Conservation (phyloP, 2,113 vertebrate species). For the Microtus pennsylvanicus region DNA sequence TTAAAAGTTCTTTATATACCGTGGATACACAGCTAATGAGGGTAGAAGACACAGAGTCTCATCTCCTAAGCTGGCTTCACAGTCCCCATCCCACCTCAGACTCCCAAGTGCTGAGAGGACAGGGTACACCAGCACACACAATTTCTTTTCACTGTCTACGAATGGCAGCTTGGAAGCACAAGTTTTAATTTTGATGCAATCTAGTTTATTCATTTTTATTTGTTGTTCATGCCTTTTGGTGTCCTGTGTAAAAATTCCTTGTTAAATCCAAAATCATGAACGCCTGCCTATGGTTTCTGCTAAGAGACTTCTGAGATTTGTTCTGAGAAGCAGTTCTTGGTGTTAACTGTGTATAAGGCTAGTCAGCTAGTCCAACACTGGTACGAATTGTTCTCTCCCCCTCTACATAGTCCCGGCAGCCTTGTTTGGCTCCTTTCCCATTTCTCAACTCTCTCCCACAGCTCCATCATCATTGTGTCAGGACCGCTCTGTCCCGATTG, state of each 20-base stretch:
- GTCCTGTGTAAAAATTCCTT: slow-evolving; percentile 13
- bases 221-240: not conserved
- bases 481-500: not conserved
- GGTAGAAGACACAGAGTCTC: not conserved
- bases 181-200: slow-evolving; percentile 37
- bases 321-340: not conserved
- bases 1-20: not conserved
- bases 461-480: not conserved
- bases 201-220: not conserved
- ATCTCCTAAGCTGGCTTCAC: not conserved
- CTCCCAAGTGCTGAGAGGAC: not conserved
- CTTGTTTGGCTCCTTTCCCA: not conserved
- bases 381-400: not conserved
- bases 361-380: not conserved
- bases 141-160: slow-evolving; percentile 14
- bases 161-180: not conserved
- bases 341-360: not conserved
- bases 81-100: not conserved
- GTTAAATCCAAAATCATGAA: slow-evolving; percentile 22
- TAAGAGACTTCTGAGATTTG: not conserved
- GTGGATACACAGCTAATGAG: not conserved
- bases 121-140: not conserved
- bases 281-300: not conserved
- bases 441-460: not conserved
- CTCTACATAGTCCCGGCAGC: not conserved